phyloP scores from a whole-genome alignment of 2,888 invertebrate species.

The Uropetala carovei region DNA sequence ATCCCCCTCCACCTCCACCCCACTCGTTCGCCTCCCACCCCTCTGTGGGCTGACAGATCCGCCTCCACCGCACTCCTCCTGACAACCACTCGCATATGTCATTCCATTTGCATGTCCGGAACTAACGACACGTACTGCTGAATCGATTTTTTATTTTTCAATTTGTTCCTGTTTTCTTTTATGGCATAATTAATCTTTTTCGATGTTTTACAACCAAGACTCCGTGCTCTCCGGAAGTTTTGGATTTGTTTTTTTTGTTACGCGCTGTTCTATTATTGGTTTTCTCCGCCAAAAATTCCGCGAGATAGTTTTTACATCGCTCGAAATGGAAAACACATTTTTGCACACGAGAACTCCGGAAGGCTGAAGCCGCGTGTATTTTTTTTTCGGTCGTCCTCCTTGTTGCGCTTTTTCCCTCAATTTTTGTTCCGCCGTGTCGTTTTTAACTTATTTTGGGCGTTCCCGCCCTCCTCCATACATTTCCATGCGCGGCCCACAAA shows the following conservation, averaged over 20 bases:
- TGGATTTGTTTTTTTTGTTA: background rate
- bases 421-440: background rate
- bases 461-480: too few relatives aligned
- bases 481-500: background rate
- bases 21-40: too few relatives aligned
- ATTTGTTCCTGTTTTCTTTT: background rate
- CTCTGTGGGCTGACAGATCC: too few relatives aligned
- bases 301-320: background rate
- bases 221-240: background rate
- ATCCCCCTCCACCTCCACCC: background rate
- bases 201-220: background rate
- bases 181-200: background rate
- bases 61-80: background rate
- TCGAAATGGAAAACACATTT: background rate
- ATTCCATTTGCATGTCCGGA: conserved; percentile 3
- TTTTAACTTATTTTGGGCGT: background rate
- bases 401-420: background rate
- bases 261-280: background rate
- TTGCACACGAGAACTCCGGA: background rate
- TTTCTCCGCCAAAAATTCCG: background rate
- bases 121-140: background rate
- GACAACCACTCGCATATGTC: background rate
- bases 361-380: background rate
- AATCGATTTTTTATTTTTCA: background rate
- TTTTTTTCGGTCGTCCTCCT: background rate